Base-by-base conservation (phyloP, 2,888 invertebrate genomes). In the Eristalis arbustorum region DNA sequence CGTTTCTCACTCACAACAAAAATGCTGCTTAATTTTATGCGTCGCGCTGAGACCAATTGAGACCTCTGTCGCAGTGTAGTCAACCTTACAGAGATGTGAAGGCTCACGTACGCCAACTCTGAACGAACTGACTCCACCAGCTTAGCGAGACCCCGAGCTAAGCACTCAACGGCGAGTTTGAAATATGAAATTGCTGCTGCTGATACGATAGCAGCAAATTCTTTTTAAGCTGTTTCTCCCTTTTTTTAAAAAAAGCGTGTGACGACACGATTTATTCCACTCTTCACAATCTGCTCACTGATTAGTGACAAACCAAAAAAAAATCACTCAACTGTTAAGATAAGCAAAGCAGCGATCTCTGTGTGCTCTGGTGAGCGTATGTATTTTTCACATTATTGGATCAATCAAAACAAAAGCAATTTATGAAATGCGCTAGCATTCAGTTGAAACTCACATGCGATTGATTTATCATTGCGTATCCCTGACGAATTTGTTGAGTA, bases 401-500 rank as follows among this genome's bases (percentile, higher is more conserved):
- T 31, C 49, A 62, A 62, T 37, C 67, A 37, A 69, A 61, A 42
- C 66, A 67, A 80, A 76, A 73, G 11, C 56, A 68, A 69, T 67
- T 28, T 4, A 64, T 56, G 18, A 49, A 49, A 8, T 8, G 18
- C 18, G 18, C 0, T 42, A 61, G 31, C 42, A 10, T 71, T 31
- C 25, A 71, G 42, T 10, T 62, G 22, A 13, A 28, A 85, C 85
- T 85, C 62, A 85, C 85, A 82, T 85, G 85, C 73, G 85, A 74
- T 77, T 85, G 77, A 74, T 85, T 85, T 40, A 82, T 82, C 85
- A 85, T 85, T 59, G 59, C 77, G 75, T 18, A 59, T 61, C 63
- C 63, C 67, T 37, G 56, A 71, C 37, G 18, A 42, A 18, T n/a
- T 40, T 13, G 31, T 61, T 23, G 31, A 25, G n/a, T 23, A n/a